Base-by-base conservation (phyloP, 1,140 invertebrate species). In the Trypoxylus dichotomus region DNA sequence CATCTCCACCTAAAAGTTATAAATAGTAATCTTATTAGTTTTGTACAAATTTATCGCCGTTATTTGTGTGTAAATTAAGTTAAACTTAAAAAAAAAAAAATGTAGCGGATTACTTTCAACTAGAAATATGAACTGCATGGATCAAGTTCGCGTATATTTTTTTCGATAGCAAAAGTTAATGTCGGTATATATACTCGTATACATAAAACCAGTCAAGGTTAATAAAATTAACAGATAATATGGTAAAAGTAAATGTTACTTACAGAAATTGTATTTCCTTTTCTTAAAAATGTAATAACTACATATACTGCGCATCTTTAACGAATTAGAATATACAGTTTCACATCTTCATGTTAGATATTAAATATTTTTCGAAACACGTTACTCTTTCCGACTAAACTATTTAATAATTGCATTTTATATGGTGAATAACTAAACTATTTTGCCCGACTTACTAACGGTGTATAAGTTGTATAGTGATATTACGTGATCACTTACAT, bases 401-500 rank as follows among this genome's bases (percentile, higher is more conserved):
- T 68, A 73, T 5, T 73, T 73, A 73, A 73, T 63, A 63, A 73
- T 73, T n/a, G n/a, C 37, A 73, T 73, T 27, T 32, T 73, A 10
- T n/a, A n/a, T 19, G 8, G n/a, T 13, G 60, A 32, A 25, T 29
- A 19, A 77, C 21, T 32, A 72, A 19, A 77, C 21, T 32, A 72
- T 60, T 37, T 76, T 19, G 75, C 58, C 21, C 11, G 63, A 77
- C 15, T 68, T 32, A 72, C 27, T 37, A 21, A 72, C 32, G 72
- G 7, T n/a, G n/a, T n/a, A n/a, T n/a, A n/a, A n/a, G n/a, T n/a
- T n/a, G n/a, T 21, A 25, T 68, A 79, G 32, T 37, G 15, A 47
- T 42, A 79, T 72, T 42, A 77, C 76, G 27, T 63, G 15, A 10
- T 42, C 79, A 81, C 80, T 81, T 81, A 81, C 80, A 81, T 81